Base-by-base conservation (phyloP, 2,888 invertebrate genomes). In the Torymus auratus region DNA sequence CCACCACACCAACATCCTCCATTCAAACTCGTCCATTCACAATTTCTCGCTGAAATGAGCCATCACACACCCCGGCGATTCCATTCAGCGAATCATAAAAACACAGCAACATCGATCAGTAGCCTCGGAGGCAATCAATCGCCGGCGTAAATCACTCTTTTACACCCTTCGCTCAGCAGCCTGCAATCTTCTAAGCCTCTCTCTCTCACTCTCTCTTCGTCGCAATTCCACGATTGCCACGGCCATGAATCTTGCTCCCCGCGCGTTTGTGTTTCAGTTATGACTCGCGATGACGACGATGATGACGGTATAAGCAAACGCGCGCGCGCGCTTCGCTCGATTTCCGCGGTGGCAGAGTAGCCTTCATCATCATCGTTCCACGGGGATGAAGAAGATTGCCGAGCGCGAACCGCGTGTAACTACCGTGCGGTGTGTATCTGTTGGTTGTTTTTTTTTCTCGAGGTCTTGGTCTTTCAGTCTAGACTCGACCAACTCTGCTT, bases 321-420 rank as follows among this genome's bases (percentile, higher is more conserved):
- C 14, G 5, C n/a, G 50, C 17, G 41, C 14, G 5, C n/a, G 50
- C 64, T 73, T 64, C 62, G 28, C 64, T 73, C 73, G 64, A 73
- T 73, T 73, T 73, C 73, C 73, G 73, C 41, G 41, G 41, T 55
- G 64, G 11, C 14, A 5, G 20, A 3, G 55, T n/a, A 10, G 41
- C 60, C 52, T 20, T n/a, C 71, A 61, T 58, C 71, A 71, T 60
- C 70, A 12, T 15, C 65, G 50, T 17, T 17, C n/a, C 15, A 11
- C 17, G 17, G 60, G 15, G 41, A 41, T 41, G 41, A 41, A 7
- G 41, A 41, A 41, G 7, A 41, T 41, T 41, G 41, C 41, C 41
- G 41, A 5, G 41, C 20, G 41, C 20, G 20, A 20, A 20, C 20
- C 20, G 20, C 20, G 20, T 20, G 41, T 41, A 41, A 11, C 60